Percentiles rank a stretch among this genome's conserved stretches.
phyloP scores from a whole-genome alignment of 2,888 invertebrate genomes.

The Tenthredo notha region DNA sequence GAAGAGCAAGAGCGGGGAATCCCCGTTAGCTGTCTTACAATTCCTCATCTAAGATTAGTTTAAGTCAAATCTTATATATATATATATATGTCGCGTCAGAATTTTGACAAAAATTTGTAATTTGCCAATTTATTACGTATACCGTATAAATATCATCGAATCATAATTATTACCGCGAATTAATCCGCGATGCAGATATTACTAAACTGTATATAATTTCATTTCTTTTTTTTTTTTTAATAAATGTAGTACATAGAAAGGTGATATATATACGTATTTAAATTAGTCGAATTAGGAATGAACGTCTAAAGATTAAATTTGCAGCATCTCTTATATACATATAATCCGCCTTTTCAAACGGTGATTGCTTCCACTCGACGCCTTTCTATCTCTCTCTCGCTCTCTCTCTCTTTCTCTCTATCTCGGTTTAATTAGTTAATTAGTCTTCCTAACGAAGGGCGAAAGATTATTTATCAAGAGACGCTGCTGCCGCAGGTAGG shows the following conservation, averaged over 20 bases:
- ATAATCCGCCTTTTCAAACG: constrained; percentile 29
- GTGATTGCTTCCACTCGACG: constrained; percentile 21
- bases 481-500: not conserved
- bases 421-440: constrained; percentile 29
- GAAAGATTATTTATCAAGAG: constrained; percentile 39
- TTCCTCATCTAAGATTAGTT: not conserved
- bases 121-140: not conserved
- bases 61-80: not conserved
- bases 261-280: not conserved
- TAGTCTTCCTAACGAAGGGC: constrained; percentile 32
- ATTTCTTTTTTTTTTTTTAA: not conserved
- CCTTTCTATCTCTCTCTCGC: not conserved
- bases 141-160: not conserved
- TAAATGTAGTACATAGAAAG: not conserved
- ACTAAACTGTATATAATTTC: no score
- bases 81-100: not conserved
- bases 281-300: not conserved
- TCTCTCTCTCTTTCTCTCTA: not conserved
- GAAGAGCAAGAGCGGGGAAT: not conserved
- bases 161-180: not conserved
- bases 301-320: not conserved
- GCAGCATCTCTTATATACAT: not conserved
- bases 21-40: not conserved
- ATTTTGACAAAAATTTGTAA: not conserved
- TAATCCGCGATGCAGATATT: no score